Base-by-base conservation (phyloP, 2,113 vertebrate genomes). In the Stigmatopora nigra region DNA sequence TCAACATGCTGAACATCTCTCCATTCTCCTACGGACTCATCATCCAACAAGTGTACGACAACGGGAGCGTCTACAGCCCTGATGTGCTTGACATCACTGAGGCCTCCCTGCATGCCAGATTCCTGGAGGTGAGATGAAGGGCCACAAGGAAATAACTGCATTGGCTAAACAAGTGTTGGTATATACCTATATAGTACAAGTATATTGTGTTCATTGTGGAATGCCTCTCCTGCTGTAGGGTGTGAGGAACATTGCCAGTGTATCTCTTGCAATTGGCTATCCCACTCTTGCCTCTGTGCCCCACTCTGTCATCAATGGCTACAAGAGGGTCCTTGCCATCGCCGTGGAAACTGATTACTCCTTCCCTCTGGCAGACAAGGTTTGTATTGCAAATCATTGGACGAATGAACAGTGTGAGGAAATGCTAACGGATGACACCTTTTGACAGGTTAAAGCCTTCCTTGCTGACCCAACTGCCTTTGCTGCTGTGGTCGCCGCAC, bases 1-100 rank as follows among this genome's bases (percentile, higher is more conserved):
- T 97, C 79, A 99, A 98, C 92, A 99, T 99, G 97, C 75, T 99
- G 84, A 98, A 97, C 88, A 99, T 99, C 91, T 98, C 96, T 0
- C 96, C 97, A 0, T 99, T 99, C 90, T 98, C 96, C 79, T 99
- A 91, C 0, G 97, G 97, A 71, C 76, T 99, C 74, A 89, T 92
- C 86, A 99, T 99, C 82, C 96, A 95, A 89, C 96, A 99, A 84
- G 97, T 99, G 69, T 99, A 98, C 63, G 97, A 99, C 82, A 98
- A 95, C 0, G 95, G 97, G 83, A 99, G 97, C 68, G 95, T 99
- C 70, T 99, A 99, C 88, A 97, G 93, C 63, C 97, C 97, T 0
- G 97, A 99, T 81, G 97, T 99, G 78, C 92, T 99, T 11, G 96
- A 99, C 89, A 99, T 99, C 88, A 99, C 95, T 0, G 96, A 99